phyloP scores from a whole-genome alignment of 2,797 vertebrate genomes.

The Pyrocephalus nanus region DNA sequence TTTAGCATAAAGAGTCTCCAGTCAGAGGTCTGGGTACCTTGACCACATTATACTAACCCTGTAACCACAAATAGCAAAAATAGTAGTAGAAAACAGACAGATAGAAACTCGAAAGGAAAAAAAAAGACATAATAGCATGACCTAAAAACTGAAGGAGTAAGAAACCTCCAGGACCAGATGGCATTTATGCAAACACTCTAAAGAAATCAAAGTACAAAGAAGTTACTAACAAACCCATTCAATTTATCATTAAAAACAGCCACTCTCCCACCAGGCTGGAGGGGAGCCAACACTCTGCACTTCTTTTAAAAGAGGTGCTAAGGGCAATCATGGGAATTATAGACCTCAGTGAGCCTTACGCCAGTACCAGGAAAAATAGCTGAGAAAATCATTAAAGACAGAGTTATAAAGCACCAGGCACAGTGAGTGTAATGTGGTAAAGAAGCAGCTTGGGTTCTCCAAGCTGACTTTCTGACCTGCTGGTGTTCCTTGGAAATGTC shows the following conservation, averaged over 20 bases:
- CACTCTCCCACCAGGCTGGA: slow-evolving; percentile 54
- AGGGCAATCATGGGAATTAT: slow-evolving; percentile 77
- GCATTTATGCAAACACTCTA: slow-evolving; percentile 12
- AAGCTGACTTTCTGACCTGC: slow-evolving; percentile 61
- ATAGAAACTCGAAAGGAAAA: background rate
- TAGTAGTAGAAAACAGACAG: background rate
- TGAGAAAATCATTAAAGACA: slow-evolving; percentile 71
- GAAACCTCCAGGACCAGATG: background rate
- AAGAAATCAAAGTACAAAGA: slow-evolving; percentile 13
- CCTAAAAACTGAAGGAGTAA: background rate
- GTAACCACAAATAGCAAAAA: background rate
- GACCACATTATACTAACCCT: background rate
- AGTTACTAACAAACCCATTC: slow-evolving; percentile 59
- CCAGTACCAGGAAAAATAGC: slow-evolving; percentile 74
- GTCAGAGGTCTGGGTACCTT: background rate
- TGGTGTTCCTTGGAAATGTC: slow-evolving; percentile 68
- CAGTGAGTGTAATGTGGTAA: slow-evolving; percentile 56
- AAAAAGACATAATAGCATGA: background rate
- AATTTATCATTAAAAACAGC: slow-evolving; percentile 69
- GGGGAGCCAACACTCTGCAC: slow-evolving; percentile 50
- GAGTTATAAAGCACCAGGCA: slow-evolving; percentile 70
- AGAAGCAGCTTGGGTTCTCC: slow-evolving; percentile 62
- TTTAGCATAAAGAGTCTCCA: background rate
- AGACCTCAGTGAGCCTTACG: slow-evolving; percentile 72
- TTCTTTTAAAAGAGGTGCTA: slow-evolving; percentile 71